Conservation (phyloP, 2,113 vertebrate species). For the Thomomys bottae region DNA sequence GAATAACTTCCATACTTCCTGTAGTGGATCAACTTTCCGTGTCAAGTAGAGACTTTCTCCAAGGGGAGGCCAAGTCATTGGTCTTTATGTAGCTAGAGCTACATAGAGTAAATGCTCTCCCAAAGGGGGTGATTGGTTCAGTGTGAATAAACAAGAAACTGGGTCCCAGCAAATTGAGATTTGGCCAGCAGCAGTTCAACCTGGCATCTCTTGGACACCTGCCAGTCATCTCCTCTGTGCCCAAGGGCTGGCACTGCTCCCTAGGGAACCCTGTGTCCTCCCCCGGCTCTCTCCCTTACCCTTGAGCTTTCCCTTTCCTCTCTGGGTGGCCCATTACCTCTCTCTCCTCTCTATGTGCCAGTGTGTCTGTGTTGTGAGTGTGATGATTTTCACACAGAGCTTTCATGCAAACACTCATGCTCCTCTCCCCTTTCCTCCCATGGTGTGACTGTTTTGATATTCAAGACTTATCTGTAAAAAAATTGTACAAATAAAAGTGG, state of each 20-base stretch:
- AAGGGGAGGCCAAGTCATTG: not conserved
- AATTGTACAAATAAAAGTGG: slow-evolving; percentile 77
- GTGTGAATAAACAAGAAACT: not conserved
- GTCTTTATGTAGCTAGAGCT: not conserved
- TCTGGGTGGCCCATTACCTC: slow-evolving; percentile 48
- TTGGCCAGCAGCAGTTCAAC: not conserved
- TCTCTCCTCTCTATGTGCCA: not conserved
- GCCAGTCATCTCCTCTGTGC: not conserved
- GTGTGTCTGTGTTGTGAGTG: slow-evolving; percentile 68
- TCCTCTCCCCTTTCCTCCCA: slow-evolving; percentile 33
- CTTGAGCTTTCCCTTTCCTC: slow-evolving; percentile 27
- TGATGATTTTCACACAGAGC: slow-evolving; percentile 68
- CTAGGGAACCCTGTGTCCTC: not conserved
- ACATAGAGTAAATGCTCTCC: not conserved
- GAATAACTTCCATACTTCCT: not conserved
- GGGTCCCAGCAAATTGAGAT: not conserved
- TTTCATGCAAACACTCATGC: slow-evolving; percentile 58
- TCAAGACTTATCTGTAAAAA: slow-evolving; percentile 82
- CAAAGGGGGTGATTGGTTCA: not conserved
- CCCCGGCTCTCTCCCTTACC: slow-evolving; percentile 36
- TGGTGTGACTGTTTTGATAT: slow-evolving; percentile 82
- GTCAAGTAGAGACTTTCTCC: not conserved
- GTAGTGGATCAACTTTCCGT: not conserved
- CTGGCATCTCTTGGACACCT: not conserved
- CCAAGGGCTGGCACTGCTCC: slow-evolving; percentile 41